Base-by-base conservation (phyloP, 2,113 vertebrate species). In the Deroptyus accipitrinus region DNA sequence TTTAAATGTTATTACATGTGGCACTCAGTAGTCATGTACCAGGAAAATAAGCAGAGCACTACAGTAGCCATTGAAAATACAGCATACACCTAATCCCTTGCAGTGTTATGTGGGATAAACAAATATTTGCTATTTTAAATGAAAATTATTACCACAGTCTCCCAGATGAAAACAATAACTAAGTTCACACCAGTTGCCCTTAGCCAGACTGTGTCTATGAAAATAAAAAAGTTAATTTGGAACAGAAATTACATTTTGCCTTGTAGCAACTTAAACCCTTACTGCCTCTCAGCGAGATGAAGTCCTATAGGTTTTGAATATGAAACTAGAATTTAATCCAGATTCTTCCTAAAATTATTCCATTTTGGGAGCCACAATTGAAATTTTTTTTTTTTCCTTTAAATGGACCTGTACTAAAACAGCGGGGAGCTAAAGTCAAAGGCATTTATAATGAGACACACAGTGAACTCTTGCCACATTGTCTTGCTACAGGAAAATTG, bases 401-500 rank as follows among this genome's bases (percentile, higher is more conserved):
- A 75, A 92, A 87, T 62, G 10, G 28, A 75, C 7, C 54, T 75
- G 14, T 39, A 74, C 16, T 37, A 83, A 75, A 88, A 73, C 35
- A 66, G n/a, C 20, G 61, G 83, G 72, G 69, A 86, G 41, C 27
- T 69, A 41, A 93, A 96, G 81, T 42, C 78, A 90, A 88, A 91
- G 55, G 55, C 48, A 77, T 72, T 55, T n/a, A 82, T 90, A 94
- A 55, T 24, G 7, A 90, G 61, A 42, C 54, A 67, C 27, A 48
- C 1, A 57, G 46, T 24, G 86, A 96, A 89, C 88, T 92, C 78
- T 69, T 92, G 83, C 88, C 90, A 81, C 14, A 0, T 48, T 90
- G 83, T 81, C 75, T 78, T 87, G 86, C 76, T 76, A 86, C 78
- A 92, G 64, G 63, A 77, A 94, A 95, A 91, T 57, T 37, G 22